Evolutionary conservation across 2,888 invertebrate species (phyloP).

Genomic region (Petrolisthes cinctipes): DNA sequence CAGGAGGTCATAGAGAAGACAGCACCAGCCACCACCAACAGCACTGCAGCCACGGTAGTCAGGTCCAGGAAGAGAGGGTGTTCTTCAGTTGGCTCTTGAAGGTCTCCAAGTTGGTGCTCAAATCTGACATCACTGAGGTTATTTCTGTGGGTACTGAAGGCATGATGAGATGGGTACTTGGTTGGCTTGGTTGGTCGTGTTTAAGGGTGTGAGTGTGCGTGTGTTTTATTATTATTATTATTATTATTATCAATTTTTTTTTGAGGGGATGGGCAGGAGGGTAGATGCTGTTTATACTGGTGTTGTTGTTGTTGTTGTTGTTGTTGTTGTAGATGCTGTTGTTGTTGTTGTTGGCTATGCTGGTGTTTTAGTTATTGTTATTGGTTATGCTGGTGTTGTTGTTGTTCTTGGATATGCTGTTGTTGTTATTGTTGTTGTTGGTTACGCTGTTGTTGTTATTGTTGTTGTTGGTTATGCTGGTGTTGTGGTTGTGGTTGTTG

Average conservation of each 20-base stretch:
- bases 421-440: no score
- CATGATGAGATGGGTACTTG: slow-evolving; percentile 14
- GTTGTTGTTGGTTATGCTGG: neutral
- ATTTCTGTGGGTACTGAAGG: slow-evolving; percentile 37
- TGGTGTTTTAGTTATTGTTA: no score
- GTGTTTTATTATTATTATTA: neutral
- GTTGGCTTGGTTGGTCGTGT: neutral
- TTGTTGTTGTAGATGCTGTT: no score
- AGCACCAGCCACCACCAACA: slow-evolving; percentile 42
- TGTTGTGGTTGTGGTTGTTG: neutral
- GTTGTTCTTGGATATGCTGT: no score
- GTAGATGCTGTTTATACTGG: no score
- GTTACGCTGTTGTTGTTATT: no score
- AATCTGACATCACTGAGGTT: slow-evolving; percentile 12
- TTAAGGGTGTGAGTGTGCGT: neutral
- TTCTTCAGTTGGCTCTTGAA: slow-evolving; percentile 46
- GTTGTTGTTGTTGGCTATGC: no score
- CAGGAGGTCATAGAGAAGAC: slow-evolving; percentile 50
- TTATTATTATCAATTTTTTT: no score
- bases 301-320: no score
- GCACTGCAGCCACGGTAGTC: slow-evolving; percentile 38
- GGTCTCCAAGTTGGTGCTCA: slow-evolving; percentile 23
- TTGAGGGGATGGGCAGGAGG: no score
- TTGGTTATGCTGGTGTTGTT: no score
- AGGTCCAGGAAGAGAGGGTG: slow-evolving; percentile 37